Conservation (phyloP, 1,140 invertebrate genomes). For the Drosophila kurseongensis region DNA sequence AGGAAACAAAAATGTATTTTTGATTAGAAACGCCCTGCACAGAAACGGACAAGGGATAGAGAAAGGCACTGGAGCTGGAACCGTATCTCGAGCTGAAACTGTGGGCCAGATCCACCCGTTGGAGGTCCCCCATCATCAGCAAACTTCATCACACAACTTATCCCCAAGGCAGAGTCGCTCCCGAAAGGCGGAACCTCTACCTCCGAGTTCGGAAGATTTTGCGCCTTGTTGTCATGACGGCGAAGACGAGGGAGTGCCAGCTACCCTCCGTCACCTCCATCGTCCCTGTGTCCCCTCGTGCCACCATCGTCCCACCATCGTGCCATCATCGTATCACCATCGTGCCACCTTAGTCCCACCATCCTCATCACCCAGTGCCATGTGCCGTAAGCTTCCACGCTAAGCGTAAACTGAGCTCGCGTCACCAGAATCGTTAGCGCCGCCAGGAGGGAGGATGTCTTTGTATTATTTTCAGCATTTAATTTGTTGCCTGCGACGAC, state of each 20-base stretch:
- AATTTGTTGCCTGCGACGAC: constrained; percentile 80
- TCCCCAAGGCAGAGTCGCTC: not conserved
- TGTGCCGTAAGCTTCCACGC: constrained; percentile 63
- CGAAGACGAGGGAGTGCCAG: constrained; percentile 15
- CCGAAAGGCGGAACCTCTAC: constrained; percentile 4
- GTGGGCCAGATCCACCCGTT: constrained; percentile 25
- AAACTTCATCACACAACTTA: constrained; percentile 35
- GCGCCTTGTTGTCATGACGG: constrained; percentile 68
- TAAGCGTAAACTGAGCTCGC: constrained; percentile 74
- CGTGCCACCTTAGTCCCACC: constrained; percentile 2
- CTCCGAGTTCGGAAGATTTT: constrained; percentile 51
- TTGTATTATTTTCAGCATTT: constrained; percentile 83
- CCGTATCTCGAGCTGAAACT: not conserved
- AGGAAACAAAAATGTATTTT: constrained; percentile 67
- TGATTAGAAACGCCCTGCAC: constrained; percentile 57
- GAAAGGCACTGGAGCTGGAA: not conserved
- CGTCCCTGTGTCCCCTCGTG: not conserved
- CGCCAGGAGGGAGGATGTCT: constrained; percentile 72
- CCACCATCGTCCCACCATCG: not conserved
- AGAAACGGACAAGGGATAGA: not conserved
- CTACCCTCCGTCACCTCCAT: not conserved
- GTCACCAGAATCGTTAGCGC: constrained; percentile 65
- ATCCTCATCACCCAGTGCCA: constrained; percentile 34
- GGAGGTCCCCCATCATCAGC: constrained; percentile 42
- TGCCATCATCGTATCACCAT: not conserved